These are phyloP conservation scores for Drosophila kepulauana DNA, from an alignment of 1,140 invertebrate genomes.

Conservation along the genomic window DNA sequence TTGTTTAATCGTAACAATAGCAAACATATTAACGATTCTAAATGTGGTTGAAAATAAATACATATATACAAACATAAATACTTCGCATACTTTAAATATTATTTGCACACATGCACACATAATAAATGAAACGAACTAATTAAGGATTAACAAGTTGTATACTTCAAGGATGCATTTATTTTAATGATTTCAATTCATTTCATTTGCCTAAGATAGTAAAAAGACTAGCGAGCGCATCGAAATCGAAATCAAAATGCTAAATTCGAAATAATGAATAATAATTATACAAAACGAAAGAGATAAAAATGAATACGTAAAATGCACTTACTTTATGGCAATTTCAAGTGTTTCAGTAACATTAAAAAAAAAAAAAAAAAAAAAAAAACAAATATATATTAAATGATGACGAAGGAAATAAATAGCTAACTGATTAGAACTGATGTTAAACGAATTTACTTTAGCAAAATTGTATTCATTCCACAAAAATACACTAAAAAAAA, in stretches of 20 bases:
- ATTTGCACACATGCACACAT: slow-evolving; percentile 19
- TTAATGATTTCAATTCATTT: slow-evolving; percentile 47
- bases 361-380: slow-evolving; percentile 45
- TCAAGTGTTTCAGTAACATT: slow-evolving; percentile 69
- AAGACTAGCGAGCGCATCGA: slow-evolving; percentile 13
- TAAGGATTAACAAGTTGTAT: slow-evolving; percentile 18
- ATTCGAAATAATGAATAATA: slow-evolving; percentile 29
- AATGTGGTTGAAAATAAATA: slow-evolving; percentile 38
- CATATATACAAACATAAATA: background rate
- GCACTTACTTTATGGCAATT: slow-evolving; percentile 77
- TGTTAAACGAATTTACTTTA: slow-evolving; percentile 85
- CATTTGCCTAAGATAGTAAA: slow-evolving; percentile 18
- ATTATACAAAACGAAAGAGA: slow-evolving; percentile 19
- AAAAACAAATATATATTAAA: slow-evolving; percentile 39
- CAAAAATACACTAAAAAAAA: slow-evolving; percentile 43
- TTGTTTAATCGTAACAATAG: slow-evolving; percentile 40
- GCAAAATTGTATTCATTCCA: slow-evolving; percentile 82
- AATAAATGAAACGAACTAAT: slow-evolving; percentile 1
- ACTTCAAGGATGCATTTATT: slow-evolving; percentile 62
- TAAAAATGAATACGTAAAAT: slow-evolving; percentile 48
- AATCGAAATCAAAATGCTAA: slow-evolving; percentile 37
- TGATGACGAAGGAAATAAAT: slow-evolving; percentile 46
- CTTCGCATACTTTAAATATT: slow-evolving; percentile 3
- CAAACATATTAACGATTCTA: slow-evolving; percentile 36
- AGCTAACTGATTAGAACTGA: slow-evolving; percentile 81